Conservation (phyloP, 2,888 invertebrate genomes). For the Acronicta aceris region DNA sequence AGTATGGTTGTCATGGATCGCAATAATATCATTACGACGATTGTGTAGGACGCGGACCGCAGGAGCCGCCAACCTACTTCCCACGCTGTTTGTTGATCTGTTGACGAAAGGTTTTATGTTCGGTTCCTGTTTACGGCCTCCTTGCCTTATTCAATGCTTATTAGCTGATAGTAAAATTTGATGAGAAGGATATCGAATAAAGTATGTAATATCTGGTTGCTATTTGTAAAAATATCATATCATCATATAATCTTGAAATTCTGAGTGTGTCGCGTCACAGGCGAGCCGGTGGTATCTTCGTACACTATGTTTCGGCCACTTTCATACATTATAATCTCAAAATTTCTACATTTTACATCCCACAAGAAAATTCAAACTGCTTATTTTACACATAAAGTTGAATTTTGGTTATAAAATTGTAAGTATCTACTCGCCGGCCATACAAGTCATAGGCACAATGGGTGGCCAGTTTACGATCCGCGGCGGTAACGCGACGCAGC, state of each 20-base stretch:
- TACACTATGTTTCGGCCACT: not conserved
- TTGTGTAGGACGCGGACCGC: not conserved
- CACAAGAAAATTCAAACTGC: not conserved
- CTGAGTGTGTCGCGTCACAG: too few species aligned
- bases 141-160: slow-evolving; percentile 39
- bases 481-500: slow-evolving; percentile 24
- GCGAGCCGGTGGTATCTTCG: not conserved
- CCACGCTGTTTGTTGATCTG: slow-evolving; percentile 35
- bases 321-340: not conserved
- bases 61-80: not conserved
- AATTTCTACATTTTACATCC: not conserved
- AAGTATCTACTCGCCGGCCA: slow-evolving; percentile 38
- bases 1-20: slow-evolving; percentile 13
- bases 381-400: slow-evolving; percentile 2
- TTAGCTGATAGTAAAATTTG: slow-evolving; percentile 37
- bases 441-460: slow-evolving; percentile 36
- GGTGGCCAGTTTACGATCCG: slow-evolving; percentile 50
- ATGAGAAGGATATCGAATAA: slow-evolving; percentile 22
- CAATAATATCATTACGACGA: slow-evolving; percentile 33
- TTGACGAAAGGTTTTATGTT: slow-evolving; percentile 37
- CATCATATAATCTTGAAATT: too few species aligned
- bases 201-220: slow-evolving; percentile 20
- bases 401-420: not conserved
- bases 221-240: slow-evolving; percentile 12
- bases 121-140: slow-evolving; percentile 38